Evolutionary conservation across 2,113 vertebrate genomes (phyloP).

Genomic region (Sphaerodactylus townsendi): DNA sequence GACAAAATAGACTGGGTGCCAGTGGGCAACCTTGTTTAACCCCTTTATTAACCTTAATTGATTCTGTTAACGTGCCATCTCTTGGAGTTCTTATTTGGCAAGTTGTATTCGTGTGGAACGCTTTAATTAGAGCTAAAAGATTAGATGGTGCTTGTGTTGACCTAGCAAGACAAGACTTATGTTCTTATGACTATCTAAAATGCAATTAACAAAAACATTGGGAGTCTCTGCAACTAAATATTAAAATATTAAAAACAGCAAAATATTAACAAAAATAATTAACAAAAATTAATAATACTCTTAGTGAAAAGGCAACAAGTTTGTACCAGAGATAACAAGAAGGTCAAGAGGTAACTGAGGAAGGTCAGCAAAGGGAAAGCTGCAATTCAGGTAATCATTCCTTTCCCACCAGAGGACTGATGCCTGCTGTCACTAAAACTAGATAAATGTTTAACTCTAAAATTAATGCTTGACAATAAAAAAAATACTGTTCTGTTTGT

Average conservation of each 20-base stretch:
- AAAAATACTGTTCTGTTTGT: conserved; percentile 44
- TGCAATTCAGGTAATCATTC: conserved; percentile 17
- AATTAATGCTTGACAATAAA: conserved; percentile 42
- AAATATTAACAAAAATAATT: accelerated
- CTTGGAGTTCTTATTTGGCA: too few species aligned
- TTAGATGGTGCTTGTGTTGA: not conserved
- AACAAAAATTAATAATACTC: not conserved
- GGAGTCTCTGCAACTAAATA: not conserved
- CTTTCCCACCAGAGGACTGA: conserved; percentile 16
- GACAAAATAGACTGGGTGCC: too few species aligned
- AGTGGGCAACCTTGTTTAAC: too few species aligned
- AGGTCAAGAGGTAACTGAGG: conserved; percentile 24
- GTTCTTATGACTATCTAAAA: too few species aligned
- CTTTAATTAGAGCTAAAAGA: too few species aligned
- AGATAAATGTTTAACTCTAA: conserved; percentile 60
- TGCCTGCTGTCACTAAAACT: conserved; percentile 23
- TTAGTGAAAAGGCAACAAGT: not conserved
- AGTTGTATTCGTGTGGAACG: too few species aligned
- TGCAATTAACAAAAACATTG: not conserved
- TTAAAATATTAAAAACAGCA: too few species aligned
- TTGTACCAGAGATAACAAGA: not conserved
- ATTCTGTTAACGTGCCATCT: too few species aligned
- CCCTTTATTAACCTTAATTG: too few species aligned
- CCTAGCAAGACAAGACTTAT: not conserved
- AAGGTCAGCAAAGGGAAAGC: conserved; percentile 18